Base-by-base conservation (phyloP, 2,113 vertebrate species). In the Castor canadensis region DNA sequence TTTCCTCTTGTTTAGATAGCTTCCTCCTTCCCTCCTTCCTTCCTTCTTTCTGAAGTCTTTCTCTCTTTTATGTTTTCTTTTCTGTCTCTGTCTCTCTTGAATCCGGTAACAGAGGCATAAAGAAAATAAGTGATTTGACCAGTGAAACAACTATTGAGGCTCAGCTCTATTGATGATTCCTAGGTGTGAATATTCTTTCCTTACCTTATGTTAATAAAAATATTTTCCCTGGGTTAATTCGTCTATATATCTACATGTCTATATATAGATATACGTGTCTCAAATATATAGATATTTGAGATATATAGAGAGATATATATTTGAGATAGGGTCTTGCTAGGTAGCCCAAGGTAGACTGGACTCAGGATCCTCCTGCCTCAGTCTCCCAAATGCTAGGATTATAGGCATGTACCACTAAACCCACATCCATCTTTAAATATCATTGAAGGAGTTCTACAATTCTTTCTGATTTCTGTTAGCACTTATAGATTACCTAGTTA, bases 161-260 rank as follows among this genome's bases (percentile, higher is more conserved):
- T 35, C 24, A 16, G 47, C 38, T 12, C 12, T 94, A 19, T 90
- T n/a, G n/a, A n/a, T 94, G 24, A 64, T 85, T 80, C 22, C 11
- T 89, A 77, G 7, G 20, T 85, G 52, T 82, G 38, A 91, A 0
- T 38, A 38, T 81, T 94, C 38, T 88, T 95, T 30, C 22, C 40
- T 3, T 79, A 38, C 3, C 13, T 69, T 72, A 56, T 89, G 32
- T 91, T 89, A 92, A 71, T 85, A 91, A 91, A 85, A 91, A 32
- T 35, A 82, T 88, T 94, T 96, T 95, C 69, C 87, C 30, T 84
- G 11, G 32, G 16, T 45, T 89, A 92, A 81, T 76, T 94, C n/a
- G n/a, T n/a, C n/a, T n/a, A n/a, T n/a, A n/a, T n/a, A n/a, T n/a
- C n/a, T n/a, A n/a, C n/a, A n/a, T n/a, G n/a, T n/a, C n/a, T n/a